Percentiles rank a stretch among this genome's conserved stretches.
Conservation (phyloP, 2,113 vertebrate species). For the Aix galericulata region DNA sequence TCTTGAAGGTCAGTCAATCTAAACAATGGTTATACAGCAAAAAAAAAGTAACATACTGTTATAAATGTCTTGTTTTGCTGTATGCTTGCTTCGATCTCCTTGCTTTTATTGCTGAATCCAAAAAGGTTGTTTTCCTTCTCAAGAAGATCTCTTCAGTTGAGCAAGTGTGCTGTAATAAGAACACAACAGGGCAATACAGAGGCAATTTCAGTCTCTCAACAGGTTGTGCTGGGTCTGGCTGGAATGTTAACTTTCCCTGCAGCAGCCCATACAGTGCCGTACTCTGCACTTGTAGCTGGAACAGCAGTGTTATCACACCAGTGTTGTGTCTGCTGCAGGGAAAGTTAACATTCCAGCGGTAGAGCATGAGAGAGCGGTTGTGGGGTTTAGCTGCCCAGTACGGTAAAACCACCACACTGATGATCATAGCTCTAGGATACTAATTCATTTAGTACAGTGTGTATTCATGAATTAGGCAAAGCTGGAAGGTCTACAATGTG, state of each 20-base stretch:
- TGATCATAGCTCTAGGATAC: not conserved
- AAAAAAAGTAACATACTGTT: not conserved
- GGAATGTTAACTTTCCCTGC: too few species aligned
- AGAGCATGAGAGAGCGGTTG: too few species aligned
- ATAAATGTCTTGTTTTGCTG: not conserved
- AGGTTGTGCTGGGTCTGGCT: too few species aligned
- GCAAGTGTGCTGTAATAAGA: not conserved
- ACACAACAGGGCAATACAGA: too few species aligned
- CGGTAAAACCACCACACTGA: too few species aligned
- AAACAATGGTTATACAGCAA: rapidly evolving
- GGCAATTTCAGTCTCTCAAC: not conserved
- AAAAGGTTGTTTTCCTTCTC: not conserved
- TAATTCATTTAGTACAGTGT: not conserved
- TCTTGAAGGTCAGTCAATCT: not conserved
- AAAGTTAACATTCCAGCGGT: too few species aligned
- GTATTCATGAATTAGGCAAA: not conserved
- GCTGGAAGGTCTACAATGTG: too few species aligned
- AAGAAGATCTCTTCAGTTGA: not conserved
- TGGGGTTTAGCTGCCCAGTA: too few species aligned
- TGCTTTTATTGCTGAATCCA: not conserved
- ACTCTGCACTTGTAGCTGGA: too few species aligned
- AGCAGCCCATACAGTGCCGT: too few species aligned
- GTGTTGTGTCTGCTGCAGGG: too few species aligned
- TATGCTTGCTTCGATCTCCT: not conserved
- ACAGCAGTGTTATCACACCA: too few species aligned